These are phyloP conservation scores for Holocentrus rufus DNA, from an alignment of 2,797 vertebrate genomes.

Conservation along the genomic window DNA sequence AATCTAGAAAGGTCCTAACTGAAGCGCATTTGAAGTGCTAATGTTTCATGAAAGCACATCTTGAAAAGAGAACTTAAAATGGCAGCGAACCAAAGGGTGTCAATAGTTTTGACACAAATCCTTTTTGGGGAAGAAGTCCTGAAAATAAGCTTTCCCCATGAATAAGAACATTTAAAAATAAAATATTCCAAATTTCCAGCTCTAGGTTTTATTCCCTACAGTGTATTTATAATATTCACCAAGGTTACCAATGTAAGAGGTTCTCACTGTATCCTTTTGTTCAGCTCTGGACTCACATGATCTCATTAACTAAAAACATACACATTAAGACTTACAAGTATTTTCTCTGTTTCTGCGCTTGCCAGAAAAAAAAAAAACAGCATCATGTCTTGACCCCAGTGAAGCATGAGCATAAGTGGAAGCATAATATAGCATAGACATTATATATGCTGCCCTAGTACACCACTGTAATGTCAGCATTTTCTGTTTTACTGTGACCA, in stretches of 20 bases:
- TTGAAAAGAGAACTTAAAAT: not conserved
- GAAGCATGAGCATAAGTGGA: not conserved
- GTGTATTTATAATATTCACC: not conserved
- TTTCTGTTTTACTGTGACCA: not conserved
- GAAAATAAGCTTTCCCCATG: not conserved
- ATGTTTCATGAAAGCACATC: not conserved
- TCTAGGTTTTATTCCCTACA: not conserved
- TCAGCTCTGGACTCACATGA: not conserved
- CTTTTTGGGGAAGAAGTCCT: not conserved
- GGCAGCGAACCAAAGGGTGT: not conserved
- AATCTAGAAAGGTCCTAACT: not conserved
- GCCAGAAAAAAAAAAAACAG: not conserved
- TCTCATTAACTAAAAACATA: too few relatives aligned
- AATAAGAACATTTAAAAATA: not conserved
- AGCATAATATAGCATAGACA: not conserved
- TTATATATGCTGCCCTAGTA: not conserved
- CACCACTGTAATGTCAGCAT: not conserved
- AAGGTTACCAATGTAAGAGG: not conserved
- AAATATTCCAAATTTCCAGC: not conserved
- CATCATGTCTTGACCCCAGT: not conserved
- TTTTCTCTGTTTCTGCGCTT: not conserved
- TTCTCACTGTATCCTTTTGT: not conserved
- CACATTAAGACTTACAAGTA: too few relatives aligned
- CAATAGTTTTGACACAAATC: not conserved
- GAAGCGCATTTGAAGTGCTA: not conserved